A percentile compares a stretch with the other conserved stretches of the same genome.
Conservation (phyloP, 2,113 vertebrate genomes). For the Lasiurus borealis region DNA sequence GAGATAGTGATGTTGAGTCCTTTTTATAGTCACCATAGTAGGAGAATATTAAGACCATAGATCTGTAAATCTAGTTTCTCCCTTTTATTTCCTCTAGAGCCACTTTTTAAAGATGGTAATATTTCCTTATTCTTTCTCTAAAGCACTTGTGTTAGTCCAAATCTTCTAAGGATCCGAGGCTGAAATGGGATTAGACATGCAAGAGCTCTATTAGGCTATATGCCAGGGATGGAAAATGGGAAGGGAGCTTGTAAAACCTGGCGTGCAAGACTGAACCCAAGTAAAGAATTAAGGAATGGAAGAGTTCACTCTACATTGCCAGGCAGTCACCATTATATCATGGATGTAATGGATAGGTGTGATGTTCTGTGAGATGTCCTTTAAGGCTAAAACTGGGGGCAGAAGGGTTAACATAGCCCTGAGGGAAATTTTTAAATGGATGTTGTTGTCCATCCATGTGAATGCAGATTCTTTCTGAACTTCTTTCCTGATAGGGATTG, state of each 20-base stretch:
- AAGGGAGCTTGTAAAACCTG: neutral
- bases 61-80: neutral
- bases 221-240: neutral
- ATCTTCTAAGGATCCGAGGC: slow-evolving; percentile 19
- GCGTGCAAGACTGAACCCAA: neutral
- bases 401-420: neutral
- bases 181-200: slow-evolving; percentile 44
- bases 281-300: neutral
- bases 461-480: neutral
- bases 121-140: slow-evolving; percentile 46
- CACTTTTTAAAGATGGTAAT: neutral
- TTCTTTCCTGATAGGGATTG: neutral
- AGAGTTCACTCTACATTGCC: neutral
- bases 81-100: neutral
- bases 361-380: neutral
- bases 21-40: neutral
- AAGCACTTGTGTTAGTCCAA: slow-evolving; percentile 19
- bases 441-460: neutral
- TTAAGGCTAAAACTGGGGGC: neutral
- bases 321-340: neutral
- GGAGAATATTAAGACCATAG: neutral
- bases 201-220: slow-evolving; percentile 15
- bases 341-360: neutral
- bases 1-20: neutral
- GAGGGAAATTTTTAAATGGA: neutral